Evolutionary conservation across 2,797 vertebrate species (phyloP).

Genomic region (Muraenolepis orangiensis): DNA sequence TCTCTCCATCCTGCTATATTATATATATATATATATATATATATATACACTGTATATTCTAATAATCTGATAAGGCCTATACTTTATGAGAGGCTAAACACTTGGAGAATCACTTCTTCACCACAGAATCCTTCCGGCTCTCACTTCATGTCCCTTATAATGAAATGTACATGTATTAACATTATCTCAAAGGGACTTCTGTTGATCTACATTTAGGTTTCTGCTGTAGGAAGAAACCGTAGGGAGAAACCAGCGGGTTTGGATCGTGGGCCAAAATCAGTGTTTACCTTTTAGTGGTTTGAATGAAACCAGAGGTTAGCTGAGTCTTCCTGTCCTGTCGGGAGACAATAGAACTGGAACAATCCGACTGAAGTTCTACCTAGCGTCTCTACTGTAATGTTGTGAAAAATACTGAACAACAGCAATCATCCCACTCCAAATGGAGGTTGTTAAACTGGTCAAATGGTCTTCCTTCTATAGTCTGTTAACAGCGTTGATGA

Average conservation of each 20-base stretch:
- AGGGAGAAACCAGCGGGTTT: neutral
- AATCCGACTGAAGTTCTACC: neutral
- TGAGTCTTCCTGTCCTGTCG: neutral
- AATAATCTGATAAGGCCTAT: neutral
- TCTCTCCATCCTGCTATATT: slow-evolving; percentile 19
- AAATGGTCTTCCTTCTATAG: neutral
- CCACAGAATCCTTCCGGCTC: neutral
- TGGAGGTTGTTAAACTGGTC: neutral
- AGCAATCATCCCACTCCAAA: neutral
- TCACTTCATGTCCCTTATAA: neutral
- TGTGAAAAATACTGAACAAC: too few relatives aligned
- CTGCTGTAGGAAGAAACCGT: too few relatives aligned
- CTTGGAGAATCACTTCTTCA: neutral
- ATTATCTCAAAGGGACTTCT: neutral
- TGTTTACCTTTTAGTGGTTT: neutral
- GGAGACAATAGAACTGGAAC: neutral
- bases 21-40: too few relatives aligned
- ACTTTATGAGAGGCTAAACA: neutral
- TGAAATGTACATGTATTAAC: too few relatives aligned
- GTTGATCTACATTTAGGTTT: neutral
- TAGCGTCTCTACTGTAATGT: neutral
- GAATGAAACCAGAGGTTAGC: neutral
- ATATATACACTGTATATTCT: too few relatives aligned
- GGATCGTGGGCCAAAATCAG: neutral
- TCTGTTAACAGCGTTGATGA: neutral